These are phyloP conservation scores for Cuculus canorus DNA, from an alignment of 2,797 vertebrate genomes.

Conservation along the genomic window DNA sequence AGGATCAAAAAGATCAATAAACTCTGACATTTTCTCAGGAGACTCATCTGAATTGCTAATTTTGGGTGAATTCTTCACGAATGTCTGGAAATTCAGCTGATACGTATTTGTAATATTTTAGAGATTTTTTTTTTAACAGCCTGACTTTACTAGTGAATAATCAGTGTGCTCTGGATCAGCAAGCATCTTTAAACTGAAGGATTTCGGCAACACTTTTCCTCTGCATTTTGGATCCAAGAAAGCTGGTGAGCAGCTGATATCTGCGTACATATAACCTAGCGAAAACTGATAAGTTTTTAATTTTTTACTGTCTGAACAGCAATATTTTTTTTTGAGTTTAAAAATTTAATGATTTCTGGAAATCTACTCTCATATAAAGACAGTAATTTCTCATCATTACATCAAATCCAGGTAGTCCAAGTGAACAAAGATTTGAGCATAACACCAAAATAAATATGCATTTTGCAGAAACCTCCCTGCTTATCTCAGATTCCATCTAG, in stretches of 20 bases:
- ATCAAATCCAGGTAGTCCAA: neutral
- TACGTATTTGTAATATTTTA: neutral
- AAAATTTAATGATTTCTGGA: neutral
- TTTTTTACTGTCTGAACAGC: neutral
- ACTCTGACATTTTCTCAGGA: neutral
- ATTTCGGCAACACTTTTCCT: neutral
- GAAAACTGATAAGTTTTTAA: neutral
- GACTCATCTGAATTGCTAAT: neutral
- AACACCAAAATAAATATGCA: neutral
- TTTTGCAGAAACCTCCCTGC: neutral
- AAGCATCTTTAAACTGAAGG: neutral
- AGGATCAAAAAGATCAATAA: neutral
- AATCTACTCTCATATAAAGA: neutral
- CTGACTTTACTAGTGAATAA: neutral
- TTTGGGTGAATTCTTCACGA: neutral
- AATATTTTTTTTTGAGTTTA: neutral
- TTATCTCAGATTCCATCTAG: neutral
- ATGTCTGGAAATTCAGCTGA: neutral
- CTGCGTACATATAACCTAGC: neutral
- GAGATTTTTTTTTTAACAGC: neutral
- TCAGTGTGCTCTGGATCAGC: neutral
- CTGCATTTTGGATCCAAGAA: neutral
- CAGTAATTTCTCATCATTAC: neutral
- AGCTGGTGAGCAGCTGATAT: neutral
- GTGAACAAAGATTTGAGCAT: neutral